Base-by-base conservation (phyloP, 2,888 invertebrate genomes). In the Cartodere bifasciata region DNA sequence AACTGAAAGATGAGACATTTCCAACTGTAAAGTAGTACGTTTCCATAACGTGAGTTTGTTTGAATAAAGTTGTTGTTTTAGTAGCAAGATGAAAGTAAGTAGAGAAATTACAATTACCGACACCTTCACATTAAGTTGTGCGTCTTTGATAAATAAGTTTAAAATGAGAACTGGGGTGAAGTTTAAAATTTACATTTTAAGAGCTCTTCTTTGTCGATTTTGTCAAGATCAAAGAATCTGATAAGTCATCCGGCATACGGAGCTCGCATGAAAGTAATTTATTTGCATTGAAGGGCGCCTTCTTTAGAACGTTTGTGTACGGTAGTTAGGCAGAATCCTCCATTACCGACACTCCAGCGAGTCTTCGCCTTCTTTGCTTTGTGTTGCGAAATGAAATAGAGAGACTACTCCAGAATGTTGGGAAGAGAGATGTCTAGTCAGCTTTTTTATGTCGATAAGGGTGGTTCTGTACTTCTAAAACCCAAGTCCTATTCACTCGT, bases 251-350 rank as follows among this genome's bases (percentile, higher is more conserved):
- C 36, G 34, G 41, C 43, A 43, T 43, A 41, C 42, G 42, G 42
- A 35, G 37, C 40, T 44, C 42, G 40, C 42, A 42, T 40, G 37
- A 37, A 46, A 46, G 45, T 44, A 48, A 48, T 47, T 48, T 47
- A 48, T 48, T 47, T 45, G 41, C 48, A 40, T 45, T 42, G 45
- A 44, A 41, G 44, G 41, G 40, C 39, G 41, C 39, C 45, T 40
- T 28, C 40, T 41, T 36, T 28, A 17, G 39, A 42, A 36, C 40
- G 42, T 41, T 40, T 43, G 39, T 41, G 44, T 40, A 42, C 39
- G 43, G 40, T 43, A 43, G 46, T 46, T 45, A 45, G 42, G 39
- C 39, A 39, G 42, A 37, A 34, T 36, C 39, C 35, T 42, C 42
- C 40, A 45, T 45, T 46, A 46, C 41, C 37, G 42, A 43, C 44